Conservation (phyloP, 2,888 invertebrate species). For the Octodonta nipae region DNA sequence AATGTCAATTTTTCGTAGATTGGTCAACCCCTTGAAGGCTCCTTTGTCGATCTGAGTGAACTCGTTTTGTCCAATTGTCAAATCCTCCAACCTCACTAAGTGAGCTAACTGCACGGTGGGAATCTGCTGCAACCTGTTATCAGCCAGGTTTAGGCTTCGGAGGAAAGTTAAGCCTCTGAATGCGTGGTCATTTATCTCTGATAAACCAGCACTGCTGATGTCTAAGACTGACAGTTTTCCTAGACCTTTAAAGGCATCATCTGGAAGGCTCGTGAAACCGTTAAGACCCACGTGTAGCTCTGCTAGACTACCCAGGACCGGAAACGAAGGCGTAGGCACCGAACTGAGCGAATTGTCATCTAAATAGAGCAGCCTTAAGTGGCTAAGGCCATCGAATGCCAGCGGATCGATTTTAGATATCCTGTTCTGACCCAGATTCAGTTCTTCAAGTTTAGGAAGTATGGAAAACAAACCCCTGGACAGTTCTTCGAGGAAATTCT, state of each 20-base stretch:
- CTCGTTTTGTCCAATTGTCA: conserved; percentile 72
- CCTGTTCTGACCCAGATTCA: conserved; percentile 75
- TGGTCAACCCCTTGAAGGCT: conserved; percentile 65
- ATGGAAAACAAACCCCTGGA: conserved; percentile 61
- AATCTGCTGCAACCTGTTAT: conserved; percentile 59
- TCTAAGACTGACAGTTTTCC: conserved; percentile 63
- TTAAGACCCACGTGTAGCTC: conserved; percentile 76
- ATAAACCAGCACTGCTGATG: conserved; percentile 65
- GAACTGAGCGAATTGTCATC: conserved; percentile 71
- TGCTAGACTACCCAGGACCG: conserved; percentile 61
- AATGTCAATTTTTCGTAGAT: conserved; percentile 62
- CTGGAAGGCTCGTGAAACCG: conserved; percentile 60
- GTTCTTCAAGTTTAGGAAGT: conserved; percentile 63
- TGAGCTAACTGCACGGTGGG: conserved; percentile 63
- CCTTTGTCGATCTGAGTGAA: conserved; percentile 56
- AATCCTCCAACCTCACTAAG: conserved; percentile 61
- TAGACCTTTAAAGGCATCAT: conserved; percentile 62
- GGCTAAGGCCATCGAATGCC: conserved; percentile 62
- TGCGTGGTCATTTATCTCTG: conserved; percentile 63
- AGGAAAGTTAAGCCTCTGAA: conserved; percentile 65
- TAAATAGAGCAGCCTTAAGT: conserved; percentile 65
- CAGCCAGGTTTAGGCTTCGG: conserved; percentile 63
- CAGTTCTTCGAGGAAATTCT: conserved; percentile 69
- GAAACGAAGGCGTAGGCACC: conserved; percentile 62
- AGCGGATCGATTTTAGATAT: conserved; percentile 65